Evolutionary conservation across 2,888 invertebrate species (phyloP), one percentile per base, ranked within the genome.

Genomic region (Calameuta pallipes): DNA sequence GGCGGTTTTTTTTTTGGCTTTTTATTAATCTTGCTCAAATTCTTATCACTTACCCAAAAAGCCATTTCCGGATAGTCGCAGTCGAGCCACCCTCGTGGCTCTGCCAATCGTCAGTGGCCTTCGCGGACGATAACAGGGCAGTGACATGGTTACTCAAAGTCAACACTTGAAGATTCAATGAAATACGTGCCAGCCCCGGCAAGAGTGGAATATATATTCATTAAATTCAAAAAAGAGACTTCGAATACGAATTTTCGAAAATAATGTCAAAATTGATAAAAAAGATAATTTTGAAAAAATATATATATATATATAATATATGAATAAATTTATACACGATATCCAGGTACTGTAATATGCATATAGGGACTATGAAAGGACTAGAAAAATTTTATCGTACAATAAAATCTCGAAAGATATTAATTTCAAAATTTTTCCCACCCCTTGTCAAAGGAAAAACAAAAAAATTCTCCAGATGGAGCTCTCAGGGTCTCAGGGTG

Each of bases 51-150:
- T 89, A 91, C 91, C 87, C 79, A 56, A 56, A 56, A 83, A 83
- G 78, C 80, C 85, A 83, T 88, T 88, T 78, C 84, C 86, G 77
- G 87, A 85, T 41, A 91, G 89, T 34, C 91, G 85, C 23, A 89
- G 83, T 37, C 89, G 86, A 75, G 91, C 91, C 76, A 90, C 89
- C 83, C 90, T 90, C 75, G 90, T 90, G 70, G 91, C 91, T 76
- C 89, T 86, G 82, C 87, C 82, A 76, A 91, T 84, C 76, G 91
- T 91, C 76, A 91, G 84, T 76, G 89, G 89, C 80, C 89, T 87
- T 80, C 88, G 86, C 41, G 89, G 89, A 76, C 89, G 87, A 75
- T 88, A 88, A 79, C 84, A 85, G 78, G 88, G 85, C 80, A 89
- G 82, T 80, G 87, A 86, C 85, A 86, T 87, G 33, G 1, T 56